phyloP scores from a whole-genome alignment of 2,888 invertebrate genomes.

The Teinopalpus imperialis region DNA sequence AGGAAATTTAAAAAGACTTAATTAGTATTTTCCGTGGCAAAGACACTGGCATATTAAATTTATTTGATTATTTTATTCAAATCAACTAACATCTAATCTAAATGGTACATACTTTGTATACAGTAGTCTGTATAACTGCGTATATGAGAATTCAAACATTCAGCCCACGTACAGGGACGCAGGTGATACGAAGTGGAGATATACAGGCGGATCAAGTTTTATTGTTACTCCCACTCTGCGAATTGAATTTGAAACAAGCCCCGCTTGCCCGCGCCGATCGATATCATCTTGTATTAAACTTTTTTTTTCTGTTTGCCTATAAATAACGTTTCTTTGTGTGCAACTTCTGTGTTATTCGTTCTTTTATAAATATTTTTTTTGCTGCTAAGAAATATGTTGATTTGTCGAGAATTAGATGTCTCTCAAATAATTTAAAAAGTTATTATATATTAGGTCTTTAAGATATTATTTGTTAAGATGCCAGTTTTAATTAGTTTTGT shows the following conservation, averaged over 20 bases:
- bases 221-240: slow-evolving; percentile 78
- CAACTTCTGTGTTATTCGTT: neutral
- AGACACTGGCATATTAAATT: no score
- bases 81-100: no score
- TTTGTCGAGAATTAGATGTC: no score
- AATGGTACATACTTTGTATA: slow-evolving; percentile 2
- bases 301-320: neutral
- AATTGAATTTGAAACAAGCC: slow-evolving; percentile 77
- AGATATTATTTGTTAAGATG: no score
- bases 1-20: no score
- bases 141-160: slow-evolving; percentile 40
- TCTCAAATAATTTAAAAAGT: no score
- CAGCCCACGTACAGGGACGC: slow-evolving; percentile 63
- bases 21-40: no score
- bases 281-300: slow-evolving; percentile 41
- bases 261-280: slow-evolving; percentile 46
- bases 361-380: no score
- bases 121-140: slow-evolving; percentile 1
- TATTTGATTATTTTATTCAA: no score
- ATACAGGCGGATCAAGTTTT: slow-evolving; percentile 64
- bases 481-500: no score
- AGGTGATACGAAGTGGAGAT: slow-evolving; percentile 66
- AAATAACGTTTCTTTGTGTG: neutral
- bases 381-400: no score
- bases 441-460: no score